A percentile compares a stretch with the other conserved stretches of the same genome.
phyloP scores from a whole-genome alignment of 2,113 vertebrate genomes.

The Fukomys damarensis region DNA sequence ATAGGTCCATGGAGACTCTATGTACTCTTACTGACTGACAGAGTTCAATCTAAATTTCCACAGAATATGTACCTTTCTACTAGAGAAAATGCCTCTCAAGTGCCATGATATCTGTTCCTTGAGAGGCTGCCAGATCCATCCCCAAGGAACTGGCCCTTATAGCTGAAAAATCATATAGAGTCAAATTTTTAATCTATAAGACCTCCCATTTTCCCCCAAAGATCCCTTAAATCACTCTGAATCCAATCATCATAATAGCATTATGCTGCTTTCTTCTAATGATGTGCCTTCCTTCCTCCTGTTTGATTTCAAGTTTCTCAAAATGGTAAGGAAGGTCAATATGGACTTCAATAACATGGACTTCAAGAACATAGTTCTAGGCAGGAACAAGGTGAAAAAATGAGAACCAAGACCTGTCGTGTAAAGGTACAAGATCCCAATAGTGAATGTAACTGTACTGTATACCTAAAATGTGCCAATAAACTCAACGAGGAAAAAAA shows the following conservation, averaged over 20 bases:
- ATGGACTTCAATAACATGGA: neutral
- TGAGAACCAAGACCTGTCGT: too few species aligned
- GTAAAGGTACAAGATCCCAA: too few species aligned
- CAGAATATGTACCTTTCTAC: neutral
- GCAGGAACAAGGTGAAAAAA: too few species aligned
- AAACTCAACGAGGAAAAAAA: too few species aligned
- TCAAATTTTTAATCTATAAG: constrained; percentile 39
- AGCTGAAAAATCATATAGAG: constrained; percentile 54
- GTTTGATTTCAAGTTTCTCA: constrained; percentile 41
- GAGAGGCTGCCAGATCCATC: constrained; percentile 59
- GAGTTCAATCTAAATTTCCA: constrained; percentile 42
- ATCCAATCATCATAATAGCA: neutral
- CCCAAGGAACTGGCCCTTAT: neutral
- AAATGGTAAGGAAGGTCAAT: neutral
- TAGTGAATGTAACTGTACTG: too few species aligned
- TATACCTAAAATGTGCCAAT: too few species aligned
- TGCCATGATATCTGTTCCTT: constrained; percentile 50
- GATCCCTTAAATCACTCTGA: constrained; percentile 22
- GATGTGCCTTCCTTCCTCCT: neutral
- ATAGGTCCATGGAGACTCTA: constrained; percentile 21
- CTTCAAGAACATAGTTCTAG: too few species aligned
- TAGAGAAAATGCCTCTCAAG: constrained; percentile 17
- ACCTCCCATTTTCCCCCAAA: constrained; percentile 62
- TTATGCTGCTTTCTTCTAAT: neutral
- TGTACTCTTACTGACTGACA: constrained; percentile 50